phyloP scores from a whole-genome alignment of 2,113 vertebrate species.

The Cyprinodon variegatus region DNA sequence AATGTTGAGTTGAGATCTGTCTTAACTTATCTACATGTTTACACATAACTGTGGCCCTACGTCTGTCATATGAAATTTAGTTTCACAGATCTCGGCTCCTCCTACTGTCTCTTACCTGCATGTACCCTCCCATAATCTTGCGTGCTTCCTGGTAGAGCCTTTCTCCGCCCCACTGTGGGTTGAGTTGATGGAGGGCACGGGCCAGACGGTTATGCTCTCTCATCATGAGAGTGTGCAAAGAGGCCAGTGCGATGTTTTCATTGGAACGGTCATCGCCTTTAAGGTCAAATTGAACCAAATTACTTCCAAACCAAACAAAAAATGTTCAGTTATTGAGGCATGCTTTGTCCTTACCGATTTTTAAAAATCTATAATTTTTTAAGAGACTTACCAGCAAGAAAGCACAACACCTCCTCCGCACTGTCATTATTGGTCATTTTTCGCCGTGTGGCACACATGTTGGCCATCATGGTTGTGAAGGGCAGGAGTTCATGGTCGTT shows the following conservation, averaged over 20 bases:
- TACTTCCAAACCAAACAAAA: too few species aligned
- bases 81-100: not conserved
- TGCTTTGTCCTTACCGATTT: too few species aligned
- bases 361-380: not conserved
- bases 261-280: slow-evolving; percentile 70
- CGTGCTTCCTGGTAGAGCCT: slow-evolving; percentile 77
- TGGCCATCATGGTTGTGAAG: slow-evolving; percentile 47
- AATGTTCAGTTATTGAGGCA: too few species aligned
- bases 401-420: slow-evolving; percentile 73
- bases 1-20: too few species aligned
- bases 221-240: slow-evolving; percentile 75
- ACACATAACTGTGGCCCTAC: too few species aligned
- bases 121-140: slow-evolving; percentile 76
- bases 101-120: slow-evolving; percentile 64
- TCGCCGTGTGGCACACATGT: slow-evolving; percentile 63
- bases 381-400: slow-evolving; percentile 70
- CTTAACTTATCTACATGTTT: too few species aligned
- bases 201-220: slow-evolving; percentile 83
- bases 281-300: not conserved
- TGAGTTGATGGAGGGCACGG: slow-evolving; percentile 60
- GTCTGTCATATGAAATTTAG: too few species aligned
- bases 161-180: slow-evolving; percentile 78
- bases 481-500: slow-evolving; percentile 72
- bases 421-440: slow-evolving; percentile 38
- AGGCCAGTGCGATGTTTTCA: slow-evolving; percentile 71